Conservation (phyloP, 2,797 vertebrate species). For the Tympanoctomys barrerae region DNA sequence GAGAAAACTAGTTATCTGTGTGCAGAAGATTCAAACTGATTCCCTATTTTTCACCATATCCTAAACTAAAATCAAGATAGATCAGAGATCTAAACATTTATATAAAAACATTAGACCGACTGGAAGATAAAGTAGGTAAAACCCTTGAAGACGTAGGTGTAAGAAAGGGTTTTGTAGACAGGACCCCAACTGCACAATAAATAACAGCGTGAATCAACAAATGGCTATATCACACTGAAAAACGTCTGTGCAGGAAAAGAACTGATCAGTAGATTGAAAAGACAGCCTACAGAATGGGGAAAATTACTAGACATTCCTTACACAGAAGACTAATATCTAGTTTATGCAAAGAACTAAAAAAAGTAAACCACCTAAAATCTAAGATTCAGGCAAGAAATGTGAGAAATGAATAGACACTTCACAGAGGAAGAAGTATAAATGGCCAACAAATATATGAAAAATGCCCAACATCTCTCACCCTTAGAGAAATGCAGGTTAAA, state of each 20-base stretch:
- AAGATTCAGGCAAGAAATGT: not conserved
- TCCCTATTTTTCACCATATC: not conserved
- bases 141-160: not conserved
- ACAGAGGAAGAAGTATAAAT: not conserved
- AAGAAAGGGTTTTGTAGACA: not conserved
- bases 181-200: not conserved
- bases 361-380: not conserved
- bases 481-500: not conserved
- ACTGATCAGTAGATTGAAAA: not conserved
- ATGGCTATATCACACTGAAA: not conserved
- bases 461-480: not conserved
- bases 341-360: not conserved
- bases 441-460: not conserved
- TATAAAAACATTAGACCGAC: not conserved
- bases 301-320: not conserved
- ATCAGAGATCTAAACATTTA: not conserved
- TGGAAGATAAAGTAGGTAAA: not conserved
- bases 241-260: not conserved
- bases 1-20: not conserved
- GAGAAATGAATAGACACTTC: not conserved
- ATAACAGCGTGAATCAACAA: not conserved
- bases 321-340: not conserved
- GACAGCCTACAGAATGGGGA: not conserved
- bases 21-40: not conserved
- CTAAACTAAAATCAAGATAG: not conserved